Percentiles rank a stretch among this genome's conserved stretches.
These are phyloP conservation scores for Laupala kohalensis DNA, from an alignment of 1,140 invertebrate genomes.

Conservation along the genomic window DNA sequence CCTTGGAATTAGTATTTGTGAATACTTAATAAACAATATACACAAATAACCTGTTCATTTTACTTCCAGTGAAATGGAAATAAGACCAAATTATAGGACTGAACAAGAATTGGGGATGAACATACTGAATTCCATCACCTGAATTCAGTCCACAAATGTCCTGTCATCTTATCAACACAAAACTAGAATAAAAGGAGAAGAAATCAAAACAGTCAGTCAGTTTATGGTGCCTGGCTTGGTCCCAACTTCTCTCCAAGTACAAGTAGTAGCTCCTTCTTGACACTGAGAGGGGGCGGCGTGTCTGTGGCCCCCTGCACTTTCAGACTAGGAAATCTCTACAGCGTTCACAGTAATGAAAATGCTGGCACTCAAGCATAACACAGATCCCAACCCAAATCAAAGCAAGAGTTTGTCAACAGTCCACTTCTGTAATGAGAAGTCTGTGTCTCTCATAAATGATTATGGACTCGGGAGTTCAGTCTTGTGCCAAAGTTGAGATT, in stretches of 20 bases:
- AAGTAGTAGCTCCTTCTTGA: not conserved
- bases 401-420: not conserved
- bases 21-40: slow-evolving; percentile 6
- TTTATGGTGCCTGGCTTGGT: slow-evolving; percentile 2
- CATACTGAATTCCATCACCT: not conserved
- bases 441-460: not conserved
- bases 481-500: not conserved
- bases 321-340: slow-evolving; percentile 5
- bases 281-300: not conserved
- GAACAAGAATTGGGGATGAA: not conserved
- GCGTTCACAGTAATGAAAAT: slow-evolving; percentile 1
- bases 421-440: not conserved
- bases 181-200: slow-evolving; percentile 1
- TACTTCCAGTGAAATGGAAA: not conserved
- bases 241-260: slow-evolving; percentile 4
- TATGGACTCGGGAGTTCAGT: not conserved
- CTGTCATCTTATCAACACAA: slow-evolving; percentile 5
- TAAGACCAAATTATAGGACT: not conserved
- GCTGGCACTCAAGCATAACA: not conserved
- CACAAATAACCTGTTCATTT: slow-evolving; percentile 1
- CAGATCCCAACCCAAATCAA: not conserved
- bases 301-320: not conserved
- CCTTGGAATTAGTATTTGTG: not conserved
- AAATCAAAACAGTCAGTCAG: not conserved
- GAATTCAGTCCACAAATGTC: not conserved